phyloP scores from a whole-genome alignment of 1,140 invertebrate species.

The Cheumatopsyche charites region DNA sequence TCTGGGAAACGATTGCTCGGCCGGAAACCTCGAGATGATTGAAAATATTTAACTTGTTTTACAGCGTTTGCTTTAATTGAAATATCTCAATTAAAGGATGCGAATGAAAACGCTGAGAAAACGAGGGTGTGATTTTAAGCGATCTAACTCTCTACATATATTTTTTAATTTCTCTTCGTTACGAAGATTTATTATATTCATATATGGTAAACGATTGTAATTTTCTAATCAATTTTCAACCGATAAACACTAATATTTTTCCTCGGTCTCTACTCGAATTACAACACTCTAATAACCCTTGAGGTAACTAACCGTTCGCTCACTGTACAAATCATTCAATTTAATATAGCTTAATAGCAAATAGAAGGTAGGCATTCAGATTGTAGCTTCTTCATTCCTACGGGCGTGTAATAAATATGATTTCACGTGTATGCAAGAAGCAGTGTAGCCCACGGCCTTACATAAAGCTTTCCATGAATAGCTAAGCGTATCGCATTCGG shows the following conservation, averaged over 20 bases:
- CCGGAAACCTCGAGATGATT: background rate
- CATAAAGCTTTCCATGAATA: constrained; percentile 33
- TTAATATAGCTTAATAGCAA: constrained; percentile 40
- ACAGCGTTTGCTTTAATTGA: background rate
- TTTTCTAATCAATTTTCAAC: constrained; percentile 34
- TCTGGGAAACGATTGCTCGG: background rate
- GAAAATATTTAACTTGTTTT: no score
- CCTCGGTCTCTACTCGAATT: background rate
- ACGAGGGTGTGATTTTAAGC: background rate
- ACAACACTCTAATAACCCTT: constrained; percentile 35
- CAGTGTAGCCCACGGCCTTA: constrained; percentile 12
- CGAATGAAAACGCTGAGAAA: background rate
- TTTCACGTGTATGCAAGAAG: constrained; percentile 1
- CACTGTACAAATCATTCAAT: constrained; percentile 37
- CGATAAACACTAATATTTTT: constrained; percentile 31
- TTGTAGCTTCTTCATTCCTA: constrained; percentile 35
- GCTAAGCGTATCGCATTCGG: constrained; percentile 30
- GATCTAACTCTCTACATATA: background rate
- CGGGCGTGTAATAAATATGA: constrained; percentile 35
- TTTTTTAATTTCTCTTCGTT: background rate
- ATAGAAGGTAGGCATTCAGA: constrained; percentile 32
- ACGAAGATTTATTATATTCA: constrained; percentile 7
- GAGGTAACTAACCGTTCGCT: constrained; percentile 32
- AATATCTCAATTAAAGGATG: constrained; percentile 1
- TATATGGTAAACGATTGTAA: constrained; percentile 22